Percentiles rank a stretch among this genome's conserved stretches.
phyloP scores from a whole-genome alignment of 2,113 vertebrate species.

The Xiphorhynchus elegans region DNA sequence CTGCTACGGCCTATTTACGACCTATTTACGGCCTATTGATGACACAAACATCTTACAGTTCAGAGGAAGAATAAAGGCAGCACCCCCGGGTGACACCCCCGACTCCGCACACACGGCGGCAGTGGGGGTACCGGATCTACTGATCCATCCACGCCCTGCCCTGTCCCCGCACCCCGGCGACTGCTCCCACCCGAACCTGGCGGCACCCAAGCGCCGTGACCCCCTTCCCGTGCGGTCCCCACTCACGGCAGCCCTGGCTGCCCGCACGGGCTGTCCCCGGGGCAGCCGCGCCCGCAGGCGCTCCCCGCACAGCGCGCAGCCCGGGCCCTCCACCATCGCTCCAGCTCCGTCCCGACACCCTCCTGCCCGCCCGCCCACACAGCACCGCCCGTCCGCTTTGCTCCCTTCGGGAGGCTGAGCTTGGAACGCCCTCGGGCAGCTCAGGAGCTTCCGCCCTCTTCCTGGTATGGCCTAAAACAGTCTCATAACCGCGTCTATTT shows the following conservation, averaged over 20 bases:
- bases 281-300: slow-evolving; percentile 78
- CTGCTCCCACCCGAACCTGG: no score
- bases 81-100: accelerated
- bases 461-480: accelerated
- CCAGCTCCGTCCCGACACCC: accelerated
- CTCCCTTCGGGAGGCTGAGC: accelerated
- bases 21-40: no score
- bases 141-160: no score
- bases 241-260: slow-evolving; percentile 53
- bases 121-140: not conserved
- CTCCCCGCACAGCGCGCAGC: slow-evolving; percentile 84
- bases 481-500: accelerated
- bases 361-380: not conserved
- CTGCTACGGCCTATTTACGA: not conserved
- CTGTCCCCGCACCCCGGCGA: no score
- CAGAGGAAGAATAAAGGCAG: not conserved
- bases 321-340: slow-evolving; percentile 91
- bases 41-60: not conserved
- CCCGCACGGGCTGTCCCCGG: slow-evolving; percentile 78
- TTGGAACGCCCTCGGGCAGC: accelerated
- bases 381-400: accelerated
- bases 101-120: accelerated
- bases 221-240: not conserved
- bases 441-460: accelerated
- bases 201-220: no score